Base-by-base conservation (phyloP, 2,113 vertebrate species). In the Hippocampus comes region DNA sequence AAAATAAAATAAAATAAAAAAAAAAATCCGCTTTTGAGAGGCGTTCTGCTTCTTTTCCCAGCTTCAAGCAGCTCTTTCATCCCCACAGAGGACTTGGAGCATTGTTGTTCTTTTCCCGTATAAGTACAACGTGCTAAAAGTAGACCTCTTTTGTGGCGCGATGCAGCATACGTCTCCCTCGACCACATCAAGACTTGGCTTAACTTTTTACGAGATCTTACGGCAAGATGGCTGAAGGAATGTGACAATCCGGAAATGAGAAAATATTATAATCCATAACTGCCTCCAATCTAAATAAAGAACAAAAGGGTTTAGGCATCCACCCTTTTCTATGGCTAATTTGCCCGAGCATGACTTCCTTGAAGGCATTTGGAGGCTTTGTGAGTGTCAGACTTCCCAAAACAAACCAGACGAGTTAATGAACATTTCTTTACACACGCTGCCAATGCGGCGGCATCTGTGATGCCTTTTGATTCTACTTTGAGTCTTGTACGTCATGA, bases 371-470 rank as follows among this genome's bases (percentile, higher is more conserved):
- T 0, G 43, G 67, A 17, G 61, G 42, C 80, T 71, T 25, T 25
- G 68, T 74, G 53, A 34, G 60, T 5, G 17, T 17, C 30, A 65
- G 41, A 63, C 34, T 69, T 53, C 55, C 72, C 21, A 7, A 73
- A 78, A 76, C 67, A 61, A 79, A 67, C n/a, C 48, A 53, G 46
- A 76, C 74, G 71, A n/a, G 41, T 23, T 41, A 73, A 74, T 83
- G 75, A 75, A 80, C 79, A 85, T 88, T 89, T 74, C 72, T 41
- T 21, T 20, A 48, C 1, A 23, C 1, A 21, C 55, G 77, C 76
- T 76, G 65, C 49, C 42, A 38, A 20, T 30, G 70, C 80, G 78
- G 70, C 76, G 42, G 56, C 17, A 23, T 74, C 68, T 71, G 75
- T 76, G 68, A 78, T 49, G 63, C 30, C 57, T 77, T 85, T 74